Percentiles rank a stretch among this genome's conserved stretches.
Conservation (phyloP, 2,888 invertebrate species). For the Andrena chrysosceles region DNA sequence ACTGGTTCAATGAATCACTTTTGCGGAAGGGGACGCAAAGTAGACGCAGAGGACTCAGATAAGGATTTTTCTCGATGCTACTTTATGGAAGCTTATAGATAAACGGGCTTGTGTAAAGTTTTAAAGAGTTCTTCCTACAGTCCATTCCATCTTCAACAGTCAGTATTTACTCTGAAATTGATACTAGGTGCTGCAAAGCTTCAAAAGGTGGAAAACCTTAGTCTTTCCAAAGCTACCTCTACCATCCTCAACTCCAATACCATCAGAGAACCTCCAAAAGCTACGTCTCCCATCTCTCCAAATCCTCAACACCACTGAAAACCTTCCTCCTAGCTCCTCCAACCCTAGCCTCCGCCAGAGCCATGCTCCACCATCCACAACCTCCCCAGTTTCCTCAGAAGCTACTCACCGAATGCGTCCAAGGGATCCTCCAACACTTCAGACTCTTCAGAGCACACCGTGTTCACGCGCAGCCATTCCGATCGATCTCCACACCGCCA, state of each 20-base stretch:
- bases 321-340: no score
- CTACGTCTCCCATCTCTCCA: no score
- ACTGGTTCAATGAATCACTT: conserved; percentile 43
- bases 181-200: no score
- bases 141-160: no score
- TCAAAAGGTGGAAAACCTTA: no score
- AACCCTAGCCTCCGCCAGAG: not conserved
- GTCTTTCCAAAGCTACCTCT: no score
- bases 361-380: not conserved
- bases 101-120: not conserved
- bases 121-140: no score
- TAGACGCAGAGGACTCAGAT: not conserved
- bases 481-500: not conserved
- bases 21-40: not conserved
- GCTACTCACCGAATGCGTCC: conserved; percentile 28
- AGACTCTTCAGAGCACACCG: not conserved
- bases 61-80: not conserved
- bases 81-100: not conserved
- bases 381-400: not conserved
- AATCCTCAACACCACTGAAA: no score
- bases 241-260: no score
- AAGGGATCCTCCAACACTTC: conserved; percentile 1
- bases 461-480: conserved; percentile 4
- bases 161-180: no score
- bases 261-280: no score